These are phyloP conservation scores for Glossosoma conforme DNA, from an alignment of 1,140 invertebrate genomes.

Conservation along the genomic window DNA sequence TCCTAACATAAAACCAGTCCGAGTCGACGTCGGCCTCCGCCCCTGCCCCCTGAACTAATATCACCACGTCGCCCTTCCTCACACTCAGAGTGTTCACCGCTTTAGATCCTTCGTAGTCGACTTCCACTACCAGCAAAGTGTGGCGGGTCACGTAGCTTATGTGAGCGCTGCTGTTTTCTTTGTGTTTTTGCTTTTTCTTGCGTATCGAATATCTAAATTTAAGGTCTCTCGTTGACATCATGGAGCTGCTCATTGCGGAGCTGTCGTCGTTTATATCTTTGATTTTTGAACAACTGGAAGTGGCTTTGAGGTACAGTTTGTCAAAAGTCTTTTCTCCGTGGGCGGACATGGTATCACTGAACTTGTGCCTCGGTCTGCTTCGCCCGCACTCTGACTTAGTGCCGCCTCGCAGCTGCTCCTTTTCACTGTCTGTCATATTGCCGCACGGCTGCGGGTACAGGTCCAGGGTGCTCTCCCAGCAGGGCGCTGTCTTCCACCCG, in stretches of 20 bases:
- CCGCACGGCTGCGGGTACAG: conserved; percentile 68
- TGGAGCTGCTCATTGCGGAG: conserved; percentile 8
- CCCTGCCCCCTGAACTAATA: conserved; percentile 53
- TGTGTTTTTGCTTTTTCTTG: conserved; percentile 21
- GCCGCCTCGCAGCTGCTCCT: conserved; percentile 52
- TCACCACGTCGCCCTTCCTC: conserved; percentile 67
- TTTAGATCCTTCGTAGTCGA: conserved; percentile 56
- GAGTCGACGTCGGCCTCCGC: conserved; percentile 44
- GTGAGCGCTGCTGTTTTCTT: conserved; percentile 4
- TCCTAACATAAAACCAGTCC: conserved; percentile 70
- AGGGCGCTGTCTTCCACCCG: conserved; percentile 53
- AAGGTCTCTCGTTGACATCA: conserved; percentile 2
- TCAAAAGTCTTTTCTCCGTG: conserved; percentile 65
- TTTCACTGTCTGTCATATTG: conserved; percentile 69
- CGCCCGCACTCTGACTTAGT: conserved; percentile 53
- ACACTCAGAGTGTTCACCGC: conserved; percentile 59
- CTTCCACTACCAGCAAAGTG: conserved; percentile 62
- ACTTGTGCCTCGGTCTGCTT: conserved; percentile 39
- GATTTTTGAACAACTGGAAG: conserved; percentile 40
- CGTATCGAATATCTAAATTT: conserved; percentile 17
- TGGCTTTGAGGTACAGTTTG: conserved; percentile 60
- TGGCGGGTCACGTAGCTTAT: conserved; percentile 42
- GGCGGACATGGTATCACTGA: conserved; percentile 44
- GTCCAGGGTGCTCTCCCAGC: conserved; percentile 75
- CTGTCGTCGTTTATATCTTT: conserved; percentile 21